A percentile compares a stretch with the other conserved stretches of the same genome.
Conservation (phyloP, 2,113 vertebrate genomes). For the Ptyas mucosa region DNA sequence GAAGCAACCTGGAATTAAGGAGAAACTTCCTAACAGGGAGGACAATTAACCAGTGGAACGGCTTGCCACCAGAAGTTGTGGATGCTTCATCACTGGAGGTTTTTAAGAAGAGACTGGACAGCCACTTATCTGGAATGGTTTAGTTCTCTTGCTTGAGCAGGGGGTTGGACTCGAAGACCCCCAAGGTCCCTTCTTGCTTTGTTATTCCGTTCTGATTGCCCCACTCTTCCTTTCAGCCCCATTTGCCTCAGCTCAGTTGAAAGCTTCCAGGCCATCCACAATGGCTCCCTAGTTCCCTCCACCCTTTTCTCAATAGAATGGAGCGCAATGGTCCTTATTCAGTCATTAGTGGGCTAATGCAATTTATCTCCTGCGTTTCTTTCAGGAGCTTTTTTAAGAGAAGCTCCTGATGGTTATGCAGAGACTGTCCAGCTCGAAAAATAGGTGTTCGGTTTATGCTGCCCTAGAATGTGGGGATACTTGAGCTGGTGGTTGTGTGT, state of each 20-base stretch:
- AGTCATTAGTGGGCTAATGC: neutral
- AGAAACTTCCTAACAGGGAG: too few relatives aligned
- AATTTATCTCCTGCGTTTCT: neutral
- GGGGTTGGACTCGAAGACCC: too few relatives aligned
- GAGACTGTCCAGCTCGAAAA: neutral
- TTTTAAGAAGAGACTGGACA: too few relatives aligned
- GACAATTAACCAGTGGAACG: too few relatives aligned
- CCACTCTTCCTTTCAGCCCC: neutral
- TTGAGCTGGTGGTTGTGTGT: neutral
- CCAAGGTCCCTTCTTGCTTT: too few relatives aligned
- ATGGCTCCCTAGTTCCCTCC: neutral
- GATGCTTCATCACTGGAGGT: too few relatives aligned
- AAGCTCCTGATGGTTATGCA: neutral
- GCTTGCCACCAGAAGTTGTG: too few relatives aligned
- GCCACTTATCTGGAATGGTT: too few relatives aligned
- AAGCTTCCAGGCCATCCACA: neutral
- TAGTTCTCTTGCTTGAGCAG: too few relatives aligned
- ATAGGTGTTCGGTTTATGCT: neutral
- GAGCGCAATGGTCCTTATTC: fast-evolving
- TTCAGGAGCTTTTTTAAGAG: neutral
- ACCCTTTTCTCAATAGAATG: neutral
- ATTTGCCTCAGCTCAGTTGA: neutral
- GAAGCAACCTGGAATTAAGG: too few relatives aligned
- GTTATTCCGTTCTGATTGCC: neutral
- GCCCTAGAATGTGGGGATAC: neutral